These are phyloP conservation scores for roundworm (Caenorhabditis elegans) DNA, from an alignment of 1,140 invertebrate species.

Conservation along the genomic window WBcel235 BX284604.4:7788501-7789000, in stretches of 20 bases:
- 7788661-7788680: too few species aligned
- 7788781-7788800: constrained; percentile 13
- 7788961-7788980: neutral
- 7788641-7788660: too few species aligned
- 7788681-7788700: too few species aligned
- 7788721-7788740: too few species aligned
- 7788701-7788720: too few species aligned
- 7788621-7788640: too few species aligned
- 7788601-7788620: too few species aligned
- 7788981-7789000: too few species aligned
- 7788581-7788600: too few species aligned
- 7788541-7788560: neutral
- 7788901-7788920: neutral
- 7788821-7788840: constrained; percentile 20
- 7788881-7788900: neutral
- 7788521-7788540: constrained; percentile 30
- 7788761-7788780: constrained; percentile 19
- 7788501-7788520: constrained; percentile 27
- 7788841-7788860: neutral
- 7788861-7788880: neutral
- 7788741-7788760: neutral
- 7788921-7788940: neutral
- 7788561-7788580: too few species aligned
- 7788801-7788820: constrained; percentile 3
- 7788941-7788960: neutral